Evolutionary conservation across 2,888 invertebrate genomes (phyloP).

Genomic region (Polylopha cassiicola): DNA sequence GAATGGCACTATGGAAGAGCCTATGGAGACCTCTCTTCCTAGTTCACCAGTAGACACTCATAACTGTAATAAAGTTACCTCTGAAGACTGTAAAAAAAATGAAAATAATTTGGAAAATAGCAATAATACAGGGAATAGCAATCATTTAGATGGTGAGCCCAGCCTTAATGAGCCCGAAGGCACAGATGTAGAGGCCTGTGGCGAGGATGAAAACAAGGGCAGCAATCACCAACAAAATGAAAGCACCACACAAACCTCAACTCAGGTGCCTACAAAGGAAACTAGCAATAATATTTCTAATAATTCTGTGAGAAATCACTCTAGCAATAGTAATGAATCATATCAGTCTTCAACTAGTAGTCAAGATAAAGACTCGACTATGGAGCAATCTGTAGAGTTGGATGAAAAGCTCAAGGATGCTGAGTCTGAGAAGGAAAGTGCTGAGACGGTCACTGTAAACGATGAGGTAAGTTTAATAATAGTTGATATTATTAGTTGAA

Average conservation of each 20-base stretch:
- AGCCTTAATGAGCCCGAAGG: slow-evolving; percentile 21
- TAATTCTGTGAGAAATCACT: slow-evolving; percentile 31
- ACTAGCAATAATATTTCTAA: slow-evolving; percentile 27
- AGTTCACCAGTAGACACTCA: slow-evolving; percentile 23
- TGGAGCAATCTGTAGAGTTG: no score
- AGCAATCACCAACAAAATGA: slow-evolving; percentile 23
- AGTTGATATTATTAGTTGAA: slow-evolving; percentile 4
- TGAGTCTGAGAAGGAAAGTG: slow-evolving; percentile 7
- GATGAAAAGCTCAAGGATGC: slow-evolving; percentile 29
- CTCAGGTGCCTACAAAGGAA: slow-evolving; percentile 27
- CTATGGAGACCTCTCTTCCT: slow-evolving; percentile 38
- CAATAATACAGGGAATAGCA: slow-evolving; percentile 32
- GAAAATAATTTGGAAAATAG: slow-evolving; percentile 35
- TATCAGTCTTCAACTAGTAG: slow-evolving; percentile 32
- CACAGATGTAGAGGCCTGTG: slow-evolving; percentile 24
- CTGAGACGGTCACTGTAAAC: slow-evolving; percentile 17
- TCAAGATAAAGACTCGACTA: slow-evolving; percentile 31
- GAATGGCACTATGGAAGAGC: slow-evolving; percentile 62
- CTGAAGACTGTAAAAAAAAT: slow-evolving; percentile 29
- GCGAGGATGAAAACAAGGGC: slow-evolving; percentile 27
- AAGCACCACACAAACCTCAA: slow-evolving; percentile 17
- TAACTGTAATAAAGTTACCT: slow-evolving; percentile 28
- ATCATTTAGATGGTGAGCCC: slow-evolving; percentile 30
- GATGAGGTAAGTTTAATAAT: slow-evolving; percentile 23
- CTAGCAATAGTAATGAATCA: slow-evolving; percentile 41